Evolutionary conservation across 2,888 invertebrate species (phyloP).

Genomic region (Ophonus ardosiacus): DNA sequence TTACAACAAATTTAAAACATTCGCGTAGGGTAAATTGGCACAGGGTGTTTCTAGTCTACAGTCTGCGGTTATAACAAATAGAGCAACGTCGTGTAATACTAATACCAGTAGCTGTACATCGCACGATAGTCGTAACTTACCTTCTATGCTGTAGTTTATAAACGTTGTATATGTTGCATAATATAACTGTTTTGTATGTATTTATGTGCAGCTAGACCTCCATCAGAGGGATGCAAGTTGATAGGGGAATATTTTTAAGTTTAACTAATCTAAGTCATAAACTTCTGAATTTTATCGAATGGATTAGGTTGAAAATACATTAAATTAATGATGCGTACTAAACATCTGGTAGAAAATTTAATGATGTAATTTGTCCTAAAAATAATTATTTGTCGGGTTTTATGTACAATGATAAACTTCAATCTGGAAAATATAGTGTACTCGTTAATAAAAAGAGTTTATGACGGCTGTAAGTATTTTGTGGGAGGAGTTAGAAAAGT

Average conservation of each 20-base stretch:
- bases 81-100: conserved; percentile 8
- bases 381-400: conserved; percentile 12
- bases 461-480: not conserved
- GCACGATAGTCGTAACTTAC: not conserved
- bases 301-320: conserved; percentile 12
- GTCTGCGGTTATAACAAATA: conserved; percentile 5
- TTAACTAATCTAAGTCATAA: not conserved
- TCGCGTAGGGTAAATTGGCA: not conserved
- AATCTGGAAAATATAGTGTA: not conserved
- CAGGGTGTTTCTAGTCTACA: not conserved
- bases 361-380: conserved; percentile 14
- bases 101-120: conserved; percentile 6
- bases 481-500: not conserved
- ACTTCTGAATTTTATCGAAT: conserved; percentile 7
- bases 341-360: conserved; percentile 37
- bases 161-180: conserved; percentile 11
- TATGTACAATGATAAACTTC: not conserved
- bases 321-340: not conserved
- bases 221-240: not conserved
- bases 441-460: not conserved
- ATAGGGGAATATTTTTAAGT: conserved; percentile 34
- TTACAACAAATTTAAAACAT: not conserved
- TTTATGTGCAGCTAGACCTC: not conserved
- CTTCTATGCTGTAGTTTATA: conserved; percentile 1
- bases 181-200: conserved; percentile 24